A percentile compares a stretch with the other conserved stretches of the same genome.
These are phyloP conservation scores for Setophaga kirtlandii DNA, from an alignment of 2,113 vertebrate species.

Conservation along the genomic window DNA sequence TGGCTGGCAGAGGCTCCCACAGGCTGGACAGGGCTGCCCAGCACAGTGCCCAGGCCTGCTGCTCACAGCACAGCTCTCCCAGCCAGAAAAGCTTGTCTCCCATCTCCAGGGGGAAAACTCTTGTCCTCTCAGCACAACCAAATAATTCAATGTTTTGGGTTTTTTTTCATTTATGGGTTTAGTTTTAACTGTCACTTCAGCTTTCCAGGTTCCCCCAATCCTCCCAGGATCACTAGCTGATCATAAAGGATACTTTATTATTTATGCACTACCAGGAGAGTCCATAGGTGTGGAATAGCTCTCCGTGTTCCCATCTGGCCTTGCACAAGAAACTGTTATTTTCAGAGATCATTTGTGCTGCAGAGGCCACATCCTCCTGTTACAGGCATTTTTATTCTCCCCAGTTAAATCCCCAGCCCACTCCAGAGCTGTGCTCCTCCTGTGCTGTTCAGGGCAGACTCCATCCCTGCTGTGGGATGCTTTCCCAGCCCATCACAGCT, in stretches of 20 bases:
- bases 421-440: rapidly evolving
- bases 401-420: not conserved
- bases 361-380: not conserved
- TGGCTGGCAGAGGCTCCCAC: not conserved
- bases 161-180: not conserved
- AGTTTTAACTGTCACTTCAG: not conserved
- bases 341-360: not conserved
- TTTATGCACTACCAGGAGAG: not conserved
- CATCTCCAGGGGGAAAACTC: not conserved
- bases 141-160: not conserved
- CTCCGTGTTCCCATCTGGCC: not conserved
- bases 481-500: not conserved
- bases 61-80: not conserved
- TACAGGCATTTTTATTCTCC: not conserved
- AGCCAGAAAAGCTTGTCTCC: constrained; percentile 7
- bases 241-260: not conserved
- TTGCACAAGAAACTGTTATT: not conserved
- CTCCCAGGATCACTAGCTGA: not conserved
- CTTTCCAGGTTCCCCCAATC: not conserved
- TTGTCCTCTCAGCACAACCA: not conserved
- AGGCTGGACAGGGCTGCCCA: not conserved
- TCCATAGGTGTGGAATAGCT: not conserved
- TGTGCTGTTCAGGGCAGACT: not conserved
- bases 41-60: not conserved
- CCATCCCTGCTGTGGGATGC: not conserved